These are phyloP conservation scores for Laupala kohalensis DNA, from an alignment of 1,140 invertebrate genomes.

Conservation along the genomic window DNA sequence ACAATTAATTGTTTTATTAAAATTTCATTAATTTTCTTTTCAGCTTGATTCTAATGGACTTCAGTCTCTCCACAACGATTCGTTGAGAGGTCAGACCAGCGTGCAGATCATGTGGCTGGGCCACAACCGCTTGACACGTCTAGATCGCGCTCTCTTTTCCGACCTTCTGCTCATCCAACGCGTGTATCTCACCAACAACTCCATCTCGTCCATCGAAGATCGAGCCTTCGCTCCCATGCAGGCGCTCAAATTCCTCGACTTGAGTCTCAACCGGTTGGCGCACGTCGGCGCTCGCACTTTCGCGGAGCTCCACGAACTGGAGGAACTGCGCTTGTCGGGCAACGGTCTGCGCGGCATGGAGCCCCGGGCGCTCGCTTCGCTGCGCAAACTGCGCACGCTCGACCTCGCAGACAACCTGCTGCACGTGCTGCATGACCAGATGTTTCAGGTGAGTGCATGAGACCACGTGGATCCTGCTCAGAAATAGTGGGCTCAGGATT, in stretches of 20 bases:
- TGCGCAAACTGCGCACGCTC: conserved; percentile 43
- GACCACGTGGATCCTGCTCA: no score
- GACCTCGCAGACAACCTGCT: conserved; percentile 49
- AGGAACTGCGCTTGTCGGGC: conserved; percentile 46
- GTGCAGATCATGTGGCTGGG: conserved; percentile 77
- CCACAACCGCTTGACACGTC: conserved; percentile 60
- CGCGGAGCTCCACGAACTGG: conserved; percentile 50
- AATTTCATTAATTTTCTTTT: no score
- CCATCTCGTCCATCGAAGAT: conserved; percentile 63
- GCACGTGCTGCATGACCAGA: conserved; percentile 34
- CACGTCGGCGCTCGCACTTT: conserved; percentile 44
- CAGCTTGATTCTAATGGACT: conserved; percentile 75
- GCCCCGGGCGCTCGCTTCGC: conserved; percentile 38
- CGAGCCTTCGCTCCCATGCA: conserved; percentile 62
- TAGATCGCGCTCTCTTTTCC: conserved; percentile 56
- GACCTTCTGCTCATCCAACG: conserved; percentile 61
- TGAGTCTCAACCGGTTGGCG: conserved; percentile 55
- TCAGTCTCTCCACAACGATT: conserved; percentile 58
- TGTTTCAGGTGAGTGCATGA: conserved; percentile 33
- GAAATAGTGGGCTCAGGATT: no score
- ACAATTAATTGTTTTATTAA: no score
- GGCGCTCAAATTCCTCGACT: conserved; percentile 59
- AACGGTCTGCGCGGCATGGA: conserved; percentile 43
- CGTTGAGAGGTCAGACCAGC: conserved; percentile 59
- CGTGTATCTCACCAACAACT: conserved; percentile 72